Evolutionary conservation across 2,797 vertebrate genomes (phyloP).

Genomic region (Dryobates pubescens): DNA sequence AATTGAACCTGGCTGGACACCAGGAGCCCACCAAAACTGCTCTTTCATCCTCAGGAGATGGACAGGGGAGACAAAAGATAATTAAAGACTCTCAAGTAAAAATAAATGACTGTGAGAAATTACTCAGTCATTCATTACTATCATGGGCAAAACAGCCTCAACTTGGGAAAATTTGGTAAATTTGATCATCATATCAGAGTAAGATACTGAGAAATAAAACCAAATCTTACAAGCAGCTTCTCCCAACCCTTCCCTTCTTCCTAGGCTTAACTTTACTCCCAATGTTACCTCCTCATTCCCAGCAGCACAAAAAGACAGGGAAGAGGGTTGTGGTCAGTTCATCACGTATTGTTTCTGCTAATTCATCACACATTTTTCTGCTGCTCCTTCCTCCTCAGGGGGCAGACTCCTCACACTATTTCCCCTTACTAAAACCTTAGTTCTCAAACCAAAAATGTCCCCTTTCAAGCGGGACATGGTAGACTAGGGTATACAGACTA

Average conservation of each 20-base stretch:
- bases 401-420: too few species aligned
- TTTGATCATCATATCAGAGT: not conserved
- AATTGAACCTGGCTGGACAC: not conserved
- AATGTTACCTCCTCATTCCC: not conserved
- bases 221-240: not conserved
- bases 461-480: not conserved
- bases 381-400: too few species aligned
- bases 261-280: not conserved
- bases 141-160: not conserved
- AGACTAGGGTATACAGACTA: not conserved
- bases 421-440: not conserved
- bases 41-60: not conserved
- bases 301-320: not conserved
- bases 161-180: not conserved
- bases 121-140: not conserved
- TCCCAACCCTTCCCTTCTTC: accelerated
- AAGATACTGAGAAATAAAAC: not conserved
- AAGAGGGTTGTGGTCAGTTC: not conserved
- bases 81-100: accelerated
- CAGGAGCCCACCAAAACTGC: not conserved
- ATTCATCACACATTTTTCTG: too few species aligned
- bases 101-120: not conserved
- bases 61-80: not conserved
- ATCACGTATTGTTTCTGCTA: too few species aligned
- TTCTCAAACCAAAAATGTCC: accelerated